phyloP scores from a whole-genome alignment of 1,140 invertebrate species.

The Magallana angulata region DNA sequence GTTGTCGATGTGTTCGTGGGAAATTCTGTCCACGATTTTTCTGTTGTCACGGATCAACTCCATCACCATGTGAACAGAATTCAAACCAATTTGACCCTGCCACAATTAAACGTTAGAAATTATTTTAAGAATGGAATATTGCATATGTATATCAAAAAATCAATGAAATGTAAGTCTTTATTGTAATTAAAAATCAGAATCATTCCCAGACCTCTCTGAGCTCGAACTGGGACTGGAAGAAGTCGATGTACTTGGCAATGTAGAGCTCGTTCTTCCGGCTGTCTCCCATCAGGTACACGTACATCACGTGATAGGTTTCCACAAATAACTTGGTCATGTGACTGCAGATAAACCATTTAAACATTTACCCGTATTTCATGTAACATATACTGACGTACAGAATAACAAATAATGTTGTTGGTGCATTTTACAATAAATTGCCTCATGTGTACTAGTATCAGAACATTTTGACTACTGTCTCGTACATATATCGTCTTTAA shows the following conservation, averaged over 20 bases:
- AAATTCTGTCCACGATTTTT: constrained; percentile 75
- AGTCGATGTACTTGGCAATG: constrained; percentile 75
- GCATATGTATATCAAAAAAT: background rate
- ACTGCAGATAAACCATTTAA: constrained; percentile 39
- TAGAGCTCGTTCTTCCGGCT: constrained; percentile 75
- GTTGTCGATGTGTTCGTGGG: constrained; percentile 68
- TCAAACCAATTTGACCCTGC: constrained; percentile 71
- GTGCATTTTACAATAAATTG: no score
- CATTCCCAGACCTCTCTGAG: constrained; percentile 54
- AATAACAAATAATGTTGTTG: no score
- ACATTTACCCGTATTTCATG: no score
- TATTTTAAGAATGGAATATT: background rate
- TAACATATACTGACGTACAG: no score
- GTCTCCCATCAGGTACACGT: constrained; percentile 72
- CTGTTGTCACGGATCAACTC: constrained; percentile 75
- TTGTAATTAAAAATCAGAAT: background rate
- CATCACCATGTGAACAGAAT: constrained; percentile 74
- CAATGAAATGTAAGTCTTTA: background rate
- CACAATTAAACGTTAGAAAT: background rate
- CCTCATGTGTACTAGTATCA: no score
- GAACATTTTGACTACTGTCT: no score
- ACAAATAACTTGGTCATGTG: constrained; percentile 69
- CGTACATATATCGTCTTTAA: no score
- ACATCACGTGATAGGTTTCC: constrained; percentile 70
- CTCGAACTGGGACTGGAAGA: constrained; percentile 70